Evolutionary conservation across 2,113 vertebrate species (phyloP).

Genomic region (Circaetus gallicus): DNA sequence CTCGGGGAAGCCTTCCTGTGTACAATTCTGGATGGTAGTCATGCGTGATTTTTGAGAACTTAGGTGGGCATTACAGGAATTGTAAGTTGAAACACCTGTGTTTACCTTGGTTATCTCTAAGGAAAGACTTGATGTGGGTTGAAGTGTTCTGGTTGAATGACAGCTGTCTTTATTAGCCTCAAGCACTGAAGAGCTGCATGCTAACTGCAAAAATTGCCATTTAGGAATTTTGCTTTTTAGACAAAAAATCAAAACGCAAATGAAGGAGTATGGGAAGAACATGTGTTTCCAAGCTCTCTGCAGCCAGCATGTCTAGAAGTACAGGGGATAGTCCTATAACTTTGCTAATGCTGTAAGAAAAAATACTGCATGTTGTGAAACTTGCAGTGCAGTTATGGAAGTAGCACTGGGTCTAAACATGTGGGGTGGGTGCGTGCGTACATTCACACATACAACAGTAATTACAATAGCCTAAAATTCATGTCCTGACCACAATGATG

Average conservation of each 20-base stretch:
- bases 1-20: background rate
- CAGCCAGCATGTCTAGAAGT: background rate
- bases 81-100: background rate
- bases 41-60: background rate
- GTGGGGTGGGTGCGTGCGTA: background rate
- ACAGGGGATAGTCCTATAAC: background rate
- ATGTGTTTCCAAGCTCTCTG: background rate
- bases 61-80: background rate
- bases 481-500: background rate
- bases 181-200: background rate
- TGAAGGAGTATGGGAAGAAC: background rate
- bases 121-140: background rate
- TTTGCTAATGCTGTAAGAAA: background rate
- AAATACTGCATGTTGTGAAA: background rate
- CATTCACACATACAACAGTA: background rate
- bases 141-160: background rate
- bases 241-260: background rate
- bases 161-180: background rate
- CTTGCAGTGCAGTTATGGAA: background rate
- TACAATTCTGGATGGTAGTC: background rate
- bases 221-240: background rate
- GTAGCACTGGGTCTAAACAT: background rate
- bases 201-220: background rate
- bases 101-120: background rate
- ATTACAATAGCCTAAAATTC: background rate